Evolutionary conservation across 2,113 vertebrate genomes (phyloP).

Genomic region (Megaceryle maxima): DNA sequence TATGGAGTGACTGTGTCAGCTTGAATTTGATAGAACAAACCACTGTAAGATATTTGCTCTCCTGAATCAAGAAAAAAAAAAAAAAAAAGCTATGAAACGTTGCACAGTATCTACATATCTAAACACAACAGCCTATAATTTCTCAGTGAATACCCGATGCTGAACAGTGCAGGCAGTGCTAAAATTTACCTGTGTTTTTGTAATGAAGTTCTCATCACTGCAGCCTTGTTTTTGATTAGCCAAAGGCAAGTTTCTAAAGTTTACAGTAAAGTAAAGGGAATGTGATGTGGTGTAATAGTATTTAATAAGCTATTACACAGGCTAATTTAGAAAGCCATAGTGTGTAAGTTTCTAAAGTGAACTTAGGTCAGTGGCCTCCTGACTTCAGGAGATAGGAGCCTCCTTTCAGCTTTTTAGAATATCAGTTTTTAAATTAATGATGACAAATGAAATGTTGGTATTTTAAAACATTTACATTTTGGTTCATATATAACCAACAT

Average conservation of each 20-base stretch:
- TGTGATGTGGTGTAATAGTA: not conserved
- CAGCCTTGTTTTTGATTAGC: not conserved
- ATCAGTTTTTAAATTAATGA: not conserved
- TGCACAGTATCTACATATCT: not conserved
- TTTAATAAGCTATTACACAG: not conserved
- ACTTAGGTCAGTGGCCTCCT: not conserved
- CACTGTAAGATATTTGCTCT: conserved; percentile 7
- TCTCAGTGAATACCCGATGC: not conserved
- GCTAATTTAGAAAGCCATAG: not conserved
- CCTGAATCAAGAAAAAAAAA: not conserved
- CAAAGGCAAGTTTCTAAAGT: not conserved
- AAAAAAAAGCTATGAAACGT: not conserved
- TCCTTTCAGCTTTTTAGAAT: not conserved
- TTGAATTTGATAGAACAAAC: conserved; percentile 29
- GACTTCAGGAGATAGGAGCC: not conserved
- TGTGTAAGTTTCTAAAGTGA: not conserved
- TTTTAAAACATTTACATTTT: not conserved
- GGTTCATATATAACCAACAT: not conserved
- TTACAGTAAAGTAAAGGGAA: not conserved
- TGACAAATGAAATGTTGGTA: not conserved
- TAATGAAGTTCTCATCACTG: not conserved
- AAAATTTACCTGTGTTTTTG: not conserved
- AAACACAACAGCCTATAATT: conserved; percentile 2
- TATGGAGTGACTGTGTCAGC: not conserved
- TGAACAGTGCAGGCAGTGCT: not conserved